These are phyloP conservation scores for Philhelius pedissequus DNA, from an alignment of 2,888 invertebrate genomes.

Conservation along the genomic window DNA sequence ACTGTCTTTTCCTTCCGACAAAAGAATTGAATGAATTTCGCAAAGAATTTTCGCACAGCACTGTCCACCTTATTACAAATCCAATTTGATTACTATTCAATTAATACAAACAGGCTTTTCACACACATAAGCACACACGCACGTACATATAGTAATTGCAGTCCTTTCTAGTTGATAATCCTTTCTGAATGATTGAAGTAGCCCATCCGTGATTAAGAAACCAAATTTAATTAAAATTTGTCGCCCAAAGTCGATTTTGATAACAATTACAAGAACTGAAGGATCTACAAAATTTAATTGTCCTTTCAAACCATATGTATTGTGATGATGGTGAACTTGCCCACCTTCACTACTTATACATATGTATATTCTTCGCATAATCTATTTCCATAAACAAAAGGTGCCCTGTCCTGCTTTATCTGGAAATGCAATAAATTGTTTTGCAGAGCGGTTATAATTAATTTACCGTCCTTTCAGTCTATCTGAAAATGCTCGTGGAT, in stretches of 20 bases:
- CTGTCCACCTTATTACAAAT: neutral
- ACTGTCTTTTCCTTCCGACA: too few species aligned
- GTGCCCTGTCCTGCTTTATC: neutral
- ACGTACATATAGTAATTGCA: neutral
- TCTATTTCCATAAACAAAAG: neutral
- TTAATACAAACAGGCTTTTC: neutral
- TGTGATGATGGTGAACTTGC: neutral
- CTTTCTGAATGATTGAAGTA: neutral
- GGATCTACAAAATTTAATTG: conserved; percentile 34
- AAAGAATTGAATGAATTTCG: too few species aligned
- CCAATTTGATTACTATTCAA: neutral
- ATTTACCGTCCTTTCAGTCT: conserved; percentile 23
- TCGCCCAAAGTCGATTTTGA: conserved; percentile 21
- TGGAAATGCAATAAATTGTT: conserved; percentile 43
- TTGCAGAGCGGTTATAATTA: conserved; percentile 41
- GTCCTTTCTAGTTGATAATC: neutral
- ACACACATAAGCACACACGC: neutral
- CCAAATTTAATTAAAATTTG: conserved; percentile 49
- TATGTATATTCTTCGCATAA: neutral
- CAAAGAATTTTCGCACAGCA: neutral
- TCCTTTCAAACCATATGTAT: conserved; percentile 1
- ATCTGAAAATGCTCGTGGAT: neutral
- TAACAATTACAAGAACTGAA: neutral
- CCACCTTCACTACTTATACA: too few species aligned
- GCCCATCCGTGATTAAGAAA: conserved; percentile 30